Base-by-base conservation (phyloP, 2,888 invertebrate species). In the Meliscaeva auricollis region DNA sequence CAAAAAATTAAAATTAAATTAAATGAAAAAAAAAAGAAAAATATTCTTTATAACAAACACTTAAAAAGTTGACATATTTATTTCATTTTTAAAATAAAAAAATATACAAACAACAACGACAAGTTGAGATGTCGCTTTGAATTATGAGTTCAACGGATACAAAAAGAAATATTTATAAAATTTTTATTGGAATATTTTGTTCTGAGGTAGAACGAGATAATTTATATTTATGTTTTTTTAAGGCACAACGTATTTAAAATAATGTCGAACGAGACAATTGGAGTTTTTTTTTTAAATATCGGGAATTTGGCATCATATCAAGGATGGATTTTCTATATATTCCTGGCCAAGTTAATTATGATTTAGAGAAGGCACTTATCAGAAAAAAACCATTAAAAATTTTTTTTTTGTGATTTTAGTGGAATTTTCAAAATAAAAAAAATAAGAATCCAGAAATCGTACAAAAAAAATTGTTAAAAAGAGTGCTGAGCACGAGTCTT, bases 101-200 rank as follows among this genome's bases (percentile, higher is more conserved):
- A n/a, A n/a, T n/a, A 81, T 64, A 76, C 56, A 70, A 13, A 26
- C n/a, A 70, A 54, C 44, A 4, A 35, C 13, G 17, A 26, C 13
- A 66, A 32, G 46, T 22, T 52, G 60, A 74, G 62, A 15, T 44
- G 20, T 32, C 58, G 32, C n/a, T 17, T 58, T 58, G 58, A 58
- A 22, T 76, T 70, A 70, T 75, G 48, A 17, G 35, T 38, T 76
- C 54, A 56, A 56, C 30, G 35, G 64, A 54, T 75, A 54, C 44
- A 74, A 41, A 26, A 66, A 56, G 7, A 6, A 38, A 15, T 13
- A 20, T 64, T 38, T 26, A 26, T 4, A 26, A 26, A 76, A 41
- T n/a, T n/a, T n/a, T 41, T 41, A 3, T 26, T 22, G 8, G 32
- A 26, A 56, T 38, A 13, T 8, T 62, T 32, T 20, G 5, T 30